Conservation (phyloP, 2,888 invertebrate genomes). For the Ceraclea dissimilis region DNA sequence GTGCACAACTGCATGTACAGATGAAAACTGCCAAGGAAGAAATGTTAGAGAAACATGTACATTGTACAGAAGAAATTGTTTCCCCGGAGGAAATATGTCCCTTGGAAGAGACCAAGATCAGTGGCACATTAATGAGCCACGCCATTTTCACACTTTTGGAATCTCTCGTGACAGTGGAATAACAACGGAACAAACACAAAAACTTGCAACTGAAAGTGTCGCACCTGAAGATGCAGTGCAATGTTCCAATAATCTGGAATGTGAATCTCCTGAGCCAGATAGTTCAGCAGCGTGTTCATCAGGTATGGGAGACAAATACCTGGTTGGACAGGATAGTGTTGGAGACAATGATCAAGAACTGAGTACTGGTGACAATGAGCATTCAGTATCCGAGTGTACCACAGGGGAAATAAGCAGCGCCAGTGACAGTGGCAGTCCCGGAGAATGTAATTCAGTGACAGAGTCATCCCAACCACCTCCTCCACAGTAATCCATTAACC, state of each 20-base stretch:
- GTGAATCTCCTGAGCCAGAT: conserved; percentile 21
- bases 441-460: background rate
- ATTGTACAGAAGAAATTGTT: conserved; percentile 18
- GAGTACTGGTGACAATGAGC: conserved; percentile 22
- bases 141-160: conserved; percentile 7
- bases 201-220: background rate
- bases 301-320: conserved; percentile 4
- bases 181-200: background rate
- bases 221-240: conserved; percentile 3
- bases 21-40: conserved; percentile 18
- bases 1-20: conserved; percentile 22
- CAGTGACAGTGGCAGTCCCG: conserved; percentile 16
- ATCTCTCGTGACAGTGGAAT: background rate
- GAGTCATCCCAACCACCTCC: conserved; percentile 3
- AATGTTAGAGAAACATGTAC: conserved; percentile 17
- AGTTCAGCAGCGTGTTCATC: conserved; percentile 8
- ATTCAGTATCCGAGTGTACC: conserved; percentile 18
- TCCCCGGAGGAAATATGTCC: conserved; percentile 11
- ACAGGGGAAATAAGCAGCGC: conserved; percentile 15
- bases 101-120: conserved; percentile 8
- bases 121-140: conserved; percentile 3
- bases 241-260: conserved; percentile 8
- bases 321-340: conserved; percentile 18
- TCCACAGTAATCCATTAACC: background rate
- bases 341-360: conserved; percentile 23